These are phyloP conservation scores for Pyrgus malvae DNA, from an alignment of 2,888 invertebrate species.

Conservation along the genomic window DNA sequence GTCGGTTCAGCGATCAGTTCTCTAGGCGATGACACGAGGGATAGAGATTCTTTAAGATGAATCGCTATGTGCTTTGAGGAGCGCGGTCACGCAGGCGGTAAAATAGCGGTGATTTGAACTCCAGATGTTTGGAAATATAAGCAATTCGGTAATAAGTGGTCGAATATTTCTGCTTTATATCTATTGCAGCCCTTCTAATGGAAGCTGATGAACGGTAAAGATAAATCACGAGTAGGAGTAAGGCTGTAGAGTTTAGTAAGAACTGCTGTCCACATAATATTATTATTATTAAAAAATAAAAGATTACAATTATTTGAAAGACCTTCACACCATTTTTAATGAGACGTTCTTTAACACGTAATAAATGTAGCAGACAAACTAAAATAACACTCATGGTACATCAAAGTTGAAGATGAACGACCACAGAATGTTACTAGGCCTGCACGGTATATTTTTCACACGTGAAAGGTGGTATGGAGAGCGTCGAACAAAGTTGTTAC, in stretches of 20 bases:
- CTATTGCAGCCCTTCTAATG: constrained; percentile 10
- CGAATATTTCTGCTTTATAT: background rate
- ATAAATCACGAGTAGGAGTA: constrained; percentile 2
- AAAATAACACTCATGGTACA: no score
- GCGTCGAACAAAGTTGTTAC: no score
- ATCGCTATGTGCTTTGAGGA: background rate
- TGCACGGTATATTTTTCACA: no score
- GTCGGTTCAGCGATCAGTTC: background rate
- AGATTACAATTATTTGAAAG: background rate
- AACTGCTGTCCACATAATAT: no score
- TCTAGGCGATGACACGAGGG: background rate
- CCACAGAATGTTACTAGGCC: no score
- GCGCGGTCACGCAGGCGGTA: background rate
- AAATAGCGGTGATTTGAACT: no score
- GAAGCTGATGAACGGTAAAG: constrained; percentile 14
- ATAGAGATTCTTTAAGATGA: background rate
- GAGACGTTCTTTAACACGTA: no score
- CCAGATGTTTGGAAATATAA: no score
- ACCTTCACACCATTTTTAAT: no score
- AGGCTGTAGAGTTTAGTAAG: background rate
- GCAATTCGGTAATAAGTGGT: background rate
- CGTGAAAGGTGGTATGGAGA: no score
- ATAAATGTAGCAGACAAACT: no score
- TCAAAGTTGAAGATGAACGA: no score
- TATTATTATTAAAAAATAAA: background rate